Evolutionary conservation across 2,113 vertebrate species (phyloP).

Genomic region (Prunella fulvescens): DNA sequence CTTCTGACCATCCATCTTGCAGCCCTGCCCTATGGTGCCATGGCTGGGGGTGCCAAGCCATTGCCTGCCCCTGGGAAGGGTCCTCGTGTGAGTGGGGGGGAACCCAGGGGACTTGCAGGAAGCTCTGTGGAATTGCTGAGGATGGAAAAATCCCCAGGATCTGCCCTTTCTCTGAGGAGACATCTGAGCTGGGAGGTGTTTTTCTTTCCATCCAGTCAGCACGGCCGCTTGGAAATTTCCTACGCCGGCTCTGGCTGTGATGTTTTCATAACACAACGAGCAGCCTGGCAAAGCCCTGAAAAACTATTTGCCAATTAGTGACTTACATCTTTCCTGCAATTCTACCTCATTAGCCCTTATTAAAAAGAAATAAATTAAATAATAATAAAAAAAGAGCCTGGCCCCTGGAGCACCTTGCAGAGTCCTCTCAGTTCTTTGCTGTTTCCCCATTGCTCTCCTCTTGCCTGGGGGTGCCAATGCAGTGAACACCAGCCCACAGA

Average conservation of each 20-base stretch:
- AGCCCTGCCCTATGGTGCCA: neutral
- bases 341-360: constrained; percentile 1
- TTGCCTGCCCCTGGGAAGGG: rapidly evolving
- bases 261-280: constrained; percentile 48
- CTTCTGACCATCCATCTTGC: neutral
- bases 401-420: neutral
- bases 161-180: constrained; percentile 53
- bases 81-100: neutral
- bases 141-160: constrained; percentile 38
- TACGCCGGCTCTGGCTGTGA: neutral
- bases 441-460: neutral
- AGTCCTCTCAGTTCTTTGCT: neutral
- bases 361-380: neutral
- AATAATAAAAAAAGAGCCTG: neutral
- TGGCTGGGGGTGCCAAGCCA: rapidly evolving
- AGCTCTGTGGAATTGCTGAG: neutral
- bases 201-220: constrained; percentile 62
- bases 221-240: constrained; percentile 56
- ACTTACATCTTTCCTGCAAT: constrained; percentile 42
- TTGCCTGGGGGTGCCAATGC: rapidly evolving
- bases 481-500: rapidly evolving
- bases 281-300: constrained; percentile 28
- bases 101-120: neutral
- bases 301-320: constrained; percentile 39
- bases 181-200: constrained; percentile 46